Evolutionary conservation across 2,888 invertebrate genomes (phyloP).

Genomic region (Nemotelus pantherinus): DNA sequence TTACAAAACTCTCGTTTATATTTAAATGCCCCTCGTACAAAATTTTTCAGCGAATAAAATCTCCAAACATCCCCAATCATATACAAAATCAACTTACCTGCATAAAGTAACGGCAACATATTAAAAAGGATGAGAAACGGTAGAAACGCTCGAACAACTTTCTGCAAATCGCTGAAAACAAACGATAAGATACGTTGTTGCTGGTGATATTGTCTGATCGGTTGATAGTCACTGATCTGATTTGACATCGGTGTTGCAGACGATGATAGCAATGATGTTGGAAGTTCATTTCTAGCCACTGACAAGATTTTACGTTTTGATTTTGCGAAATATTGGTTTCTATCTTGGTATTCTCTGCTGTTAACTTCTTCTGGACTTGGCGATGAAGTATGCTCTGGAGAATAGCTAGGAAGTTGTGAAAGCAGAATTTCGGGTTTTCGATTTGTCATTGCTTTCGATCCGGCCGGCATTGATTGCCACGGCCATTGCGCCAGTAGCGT

Average conservation of each 20-base stretch:
- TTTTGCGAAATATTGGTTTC: not conserved
- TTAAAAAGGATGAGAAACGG: slow-evolving; percentile 64
- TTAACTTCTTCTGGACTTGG: not conserved
- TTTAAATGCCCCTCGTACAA: no score
- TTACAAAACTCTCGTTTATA: no score
- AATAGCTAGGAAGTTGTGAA: not conserved
- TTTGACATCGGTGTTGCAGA: not conserved
- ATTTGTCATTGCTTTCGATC: slow-evolving; percentile 23
- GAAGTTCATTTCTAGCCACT: slow-evolving; percentile 16
- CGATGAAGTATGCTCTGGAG: not conserved
- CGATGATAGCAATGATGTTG: slow-evolving; percentile 1
- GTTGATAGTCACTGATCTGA: slow-evolving; percentile 11
- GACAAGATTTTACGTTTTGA: not conserved
- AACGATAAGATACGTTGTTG: slow-evolving; percentile 46
- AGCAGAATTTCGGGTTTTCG: not conserved
- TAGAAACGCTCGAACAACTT: slow-evolving; percentile 61
- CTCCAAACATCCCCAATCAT: no score
- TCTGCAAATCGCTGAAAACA: slow-evolving; percentile 60
- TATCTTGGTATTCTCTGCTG: slow-evolving; percentile 7
- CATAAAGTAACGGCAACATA: slow-evolving; percentile 64
- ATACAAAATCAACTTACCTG: slow-evolving; percentile 59
- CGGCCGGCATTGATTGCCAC: slow-evolving; percentile 7
- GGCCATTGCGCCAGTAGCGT: not conserved
- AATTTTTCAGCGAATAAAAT: no score
- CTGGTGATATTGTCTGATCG: slow-evolving; percentile 41